Evolutionary conservation across 2,797 vertebrate species (phyloP), one percentile per base, ranked within the genome.

Genomic region (Arremon aurantiirostris): DNA sequence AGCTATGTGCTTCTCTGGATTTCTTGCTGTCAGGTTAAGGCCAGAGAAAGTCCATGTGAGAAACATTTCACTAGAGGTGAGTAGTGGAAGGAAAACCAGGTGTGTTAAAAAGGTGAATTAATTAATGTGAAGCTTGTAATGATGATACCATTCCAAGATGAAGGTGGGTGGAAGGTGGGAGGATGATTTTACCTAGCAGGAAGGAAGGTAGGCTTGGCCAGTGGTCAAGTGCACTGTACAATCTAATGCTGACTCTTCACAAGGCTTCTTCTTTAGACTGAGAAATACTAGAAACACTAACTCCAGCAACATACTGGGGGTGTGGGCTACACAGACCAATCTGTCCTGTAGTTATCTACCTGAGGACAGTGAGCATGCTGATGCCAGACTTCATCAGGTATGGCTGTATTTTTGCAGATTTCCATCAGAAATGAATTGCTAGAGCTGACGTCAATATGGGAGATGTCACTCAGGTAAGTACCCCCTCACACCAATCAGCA

Each of bases 261-360:
- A 15, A 46, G 24, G n/a, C 8, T 46, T 22, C 18, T 39, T 39
- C 61, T 84, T 72, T 19, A 35, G 28, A 23, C 28, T 2, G 1
- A 78, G 15, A 50, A 71, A 30, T 28, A 47, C 14, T 32, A 22
- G 42, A 35, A 89, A 42, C 30, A 50, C 13, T 39, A 60, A 55
- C 10, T 20, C 6, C 12, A 61, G 44, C 18, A 92, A 39, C 18
- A 60, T 4, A 11, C 0, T 35, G 15, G 7, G 3, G 5, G 1
- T 21, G 11, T 15, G 11, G 17, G 26, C 53, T 35, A 35, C 0
- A 0, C 22, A 61, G 24, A 64, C 5, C 7, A 2, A 4, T 20
- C 11, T 8, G 8, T 59, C 18, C 35, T 17, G 3, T 1, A 28
- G 11, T 14, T 35, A 17, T 20, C 37, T 60, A 23, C 39, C 6